Percentiles rank a stretch among this genome's conserved stretches.
phyloP scores from a whole-genome alignment of 2,113 vertebrate species.

The Cinclus mexicanus region DNA sequence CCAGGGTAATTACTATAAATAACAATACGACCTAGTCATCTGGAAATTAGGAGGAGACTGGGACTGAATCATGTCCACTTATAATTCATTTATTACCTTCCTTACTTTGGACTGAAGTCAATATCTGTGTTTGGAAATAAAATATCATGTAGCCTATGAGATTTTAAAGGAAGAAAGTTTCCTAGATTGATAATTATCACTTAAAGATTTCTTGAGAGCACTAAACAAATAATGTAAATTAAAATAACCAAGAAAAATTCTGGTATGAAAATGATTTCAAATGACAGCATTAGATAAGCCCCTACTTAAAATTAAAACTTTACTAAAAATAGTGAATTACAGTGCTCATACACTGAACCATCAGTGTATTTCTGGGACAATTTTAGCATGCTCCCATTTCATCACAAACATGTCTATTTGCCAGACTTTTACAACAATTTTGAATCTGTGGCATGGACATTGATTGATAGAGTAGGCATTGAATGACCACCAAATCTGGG shows the following conservation, averaged over 20 bases:
- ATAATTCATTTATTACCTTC: not conserved
- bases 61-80: not conserved
- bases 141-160: not conserved
- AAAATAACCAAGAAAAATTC: not conserved
- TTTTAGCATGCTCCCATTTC: not conserved
- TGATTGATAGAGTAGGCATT: not conserved
- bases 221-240: not conserved
- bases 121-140: not conserved
- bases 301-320: not conserved
- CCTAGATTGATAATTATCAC: not conserved
- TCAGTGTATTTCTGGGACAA: not conserved
- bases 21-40: not conserved
- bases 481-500: not conserved
- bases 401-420: not conserved
- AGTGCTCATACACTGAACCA: not conserved
- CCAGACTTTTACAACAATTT: not conserved
- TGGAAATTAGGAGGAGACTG: not conserved
- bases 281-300: not conserved
- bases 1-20: not conserved
- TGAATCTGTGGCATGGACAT: not conserved
- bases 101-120: not conserved
- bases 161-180: not conserved
- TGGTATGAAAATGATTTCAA: not conserved
- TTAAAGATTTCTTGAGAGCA: not conserved
- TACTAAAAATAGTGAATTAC: not conserved